Percentiles rank a stretch among this genome's conserved stretches.
phyloP scores from a whole-genome alignment of 1,140 invertebrate species.

The Latrodectus geometricus region DNA sequence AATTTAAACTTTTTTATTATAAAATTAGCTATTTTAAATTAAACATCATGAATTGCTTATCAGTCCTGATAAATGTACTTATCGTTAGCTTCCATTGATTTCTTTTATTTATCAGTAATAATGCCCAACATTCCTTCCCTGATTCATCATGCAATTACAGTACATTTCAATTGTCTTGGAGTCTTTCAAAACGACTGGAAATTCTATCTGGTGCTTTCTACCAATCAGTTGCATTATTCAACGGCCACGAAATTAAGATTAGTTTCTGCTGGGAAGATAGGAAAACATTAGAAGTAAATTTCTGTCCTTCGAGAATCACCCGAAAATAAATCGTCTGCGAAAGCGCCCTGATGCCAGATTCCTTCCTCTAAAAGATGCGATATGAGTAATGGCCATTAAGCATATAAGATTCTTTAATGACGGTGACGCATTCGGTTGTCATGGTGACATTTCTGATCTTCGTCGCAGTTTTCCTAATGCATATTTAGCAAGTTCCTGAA shows the following conservation, averaged over 20 bases:
- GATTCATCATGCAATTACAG: no score
- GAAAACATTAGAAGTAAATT: neutral
- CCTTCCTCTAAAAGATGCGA: neutral
- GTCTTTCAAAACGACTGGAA: neutral
- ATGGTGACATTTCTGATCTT: neutral
- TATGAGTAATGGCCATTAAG: conserved; percentile 9
- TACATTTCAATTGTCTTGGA: neutral
- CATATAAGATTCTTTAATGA: neutral
- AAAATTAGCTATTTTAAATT: no score
- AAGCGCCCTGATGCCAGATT: neutral
- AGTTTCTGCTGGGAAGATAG: neutral
- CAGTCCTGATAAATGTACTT: no score
- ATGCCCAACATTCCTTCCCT: no score
- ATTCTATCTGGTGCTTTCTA: neutral
- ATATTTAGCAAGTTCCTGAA: conserved; percentile 22
- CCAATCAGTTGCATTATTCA: neutral
- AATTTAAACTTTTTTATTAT: no score
- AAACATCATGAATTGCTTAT: no score
- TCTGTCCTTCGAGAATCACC: neutral
- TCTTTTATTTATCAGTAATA: no score
- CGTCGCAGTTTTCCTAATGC: conserved; percentile 3
- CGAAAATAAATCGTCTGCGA: neutral
- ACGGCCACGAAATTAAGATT: neutral
- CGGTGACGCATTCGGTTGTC: neutral
- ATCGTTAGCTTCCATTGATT: no score